Evolutionary conservation across 2,797 vertebrate genomes (phyloP), one percentile per base, ranked within the genome.

Genomic region (Coracias cyanogaster): DNA sequence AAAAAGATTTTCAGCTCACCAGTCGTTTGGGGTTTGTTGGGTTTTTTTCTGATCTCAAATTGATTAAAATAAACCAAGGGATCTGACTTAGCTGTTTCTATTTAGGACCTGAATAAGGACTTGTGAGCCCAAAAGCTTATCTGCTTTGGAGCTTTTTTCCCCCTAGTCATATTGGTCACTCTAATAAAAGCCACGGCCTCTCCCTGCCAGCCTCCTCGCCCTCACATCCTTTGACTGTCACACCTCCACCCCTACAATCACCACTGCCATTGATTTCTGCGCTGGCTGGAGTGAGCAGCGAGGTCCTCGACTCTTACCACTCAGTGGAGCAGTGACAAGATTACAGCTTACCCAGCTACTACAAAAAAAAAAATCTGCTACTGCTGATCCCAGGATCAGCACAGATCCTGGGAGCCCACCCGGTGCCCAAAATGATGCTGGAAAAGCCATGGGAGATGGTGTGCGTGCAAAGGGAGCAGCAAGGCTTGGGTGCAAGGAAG

Each of bases 71-170:
- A 95, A 92, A 88, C 61, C 95, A 76, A 12, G 29, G 39, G 92
- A 96, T 93, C 88, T 71, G 94, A 90, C 90, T 96, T 76, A 95
- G 91, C 90, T 62, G 90, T 90, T 96, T 93, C 93, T 96, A 94
- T 96, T 96, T 96, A 71, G 80, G 86, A 94, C 48, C 80, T 26
- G 61, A 94, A 95, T 78, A 83, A 96, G 67, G 94, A 60, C 81
- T 89, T 65, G 22, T 19, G 84, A 96, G 86, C 86, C 82, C 90
- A 78, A 95, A 92, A 96, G 95, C 94, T 96, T 61, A 95, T 92
- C 94, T 93, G 86, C 95, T 96, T 90, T 92, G 95, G 80, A 94
- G 95, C 22, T 70, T 91, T 93, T 95, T 96, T 79, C 0, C 46
- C 72, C 74, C 72, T 2, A 93, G 33, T 69, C 5, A 0, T 70